Evolutionary conservation across 2,797 vertebrate genomes (phyloP).

Genomic region (Pristis pectinata): DNA sequence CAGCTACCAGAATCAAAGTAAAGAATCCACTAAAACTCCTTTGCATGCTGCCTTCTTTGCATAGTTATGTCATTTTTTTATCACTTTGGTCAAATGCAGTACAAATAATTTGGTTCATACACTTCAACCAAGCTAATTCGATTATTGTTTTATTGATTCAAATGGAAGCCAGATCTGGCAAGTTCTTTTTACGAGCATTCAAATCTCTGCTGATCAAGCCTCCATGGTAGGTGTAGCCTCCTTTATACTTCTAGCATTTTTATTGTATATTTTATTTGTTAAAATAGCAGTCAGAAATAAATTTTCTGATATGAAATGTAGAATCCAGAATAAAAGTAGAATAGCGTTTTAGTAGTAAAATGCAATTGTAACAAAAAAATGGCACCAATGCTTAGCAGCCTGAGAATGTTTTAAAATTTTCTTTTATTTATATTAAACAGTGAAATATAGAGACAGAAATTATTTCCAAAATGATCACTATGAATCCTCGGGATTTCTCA

Average conservation of each 20-base stretch:
- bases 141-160: not conserved
- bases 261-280: not conserved
- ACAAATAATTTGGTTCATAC: not conserved
- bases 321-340: not conserved
- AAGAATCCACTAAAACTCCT: not conserved
- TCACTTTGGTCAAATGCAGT: not conserved
- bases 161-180: not conserved
- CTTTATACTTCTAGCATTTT: not conserved
- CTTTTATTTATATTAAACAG: not conserved
- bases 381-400: not conserved
- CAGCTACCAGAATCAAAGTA: not conserved
- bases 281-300: not conserved
- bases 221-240: not conserved
- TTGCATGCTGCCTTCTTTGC: not conserved
- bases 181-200: not conserved
- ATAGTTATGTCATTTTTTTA: not conserved
- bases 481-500: not conserved
- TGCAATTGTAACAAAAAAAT: not conserved
- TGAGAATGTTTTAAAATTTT: not conserved
- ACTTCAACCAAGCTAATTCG: not conserved
- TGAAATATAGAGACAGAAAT: not conserved
- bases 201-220: not conserved
- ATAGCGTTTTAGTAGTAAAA: not conserved
- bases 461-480: not conserved
- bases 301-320: not conserved